Evolutionary conservation across 2,113 vertebrate genomes (phyloP).

Genomic region (Lagopus leucura): DNA sequence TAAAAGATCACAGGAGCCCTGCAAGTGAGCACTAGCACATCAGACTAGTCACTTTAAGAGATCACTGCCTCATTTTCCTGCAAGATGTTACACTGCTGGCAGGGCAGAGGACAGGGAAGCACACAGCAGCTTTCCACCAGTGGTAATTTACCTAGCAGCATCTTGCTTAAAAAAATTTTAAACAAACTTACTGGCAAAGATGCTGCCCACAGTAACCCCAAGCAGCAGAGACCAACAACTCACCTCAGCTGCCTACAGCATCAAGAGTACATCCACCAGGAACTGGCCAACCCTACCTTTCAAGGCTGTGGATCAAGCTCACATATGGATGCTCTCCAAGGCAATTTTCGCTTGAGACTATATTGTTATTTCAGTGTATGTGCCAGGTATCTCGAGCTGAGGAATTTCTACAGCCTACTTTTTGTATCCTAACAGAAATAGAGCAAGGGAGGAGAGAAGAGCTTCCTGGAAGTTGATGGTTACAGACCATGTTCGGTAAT

Average conservation of each 20-base stretch:
- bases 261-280: rapidly evolving
- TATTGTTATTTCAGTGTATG: neutral
- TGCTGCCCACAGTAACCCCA: neutral
- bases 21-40: neutral
- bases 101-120: neutral
- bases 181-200: neutral
- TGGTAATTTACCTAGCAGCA: neutral
- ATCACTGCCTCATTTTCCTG: neutral
- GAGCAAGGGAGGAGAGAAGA: neutral
- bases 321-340: neutral
- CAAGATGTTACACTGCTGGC: too few relatives aligned
- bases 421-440: neutral
- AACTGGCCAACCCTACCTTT: neutral
- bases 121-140: neutral
- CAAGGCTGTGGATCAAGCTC: neutral
- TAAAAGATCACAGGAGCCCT: neutral
- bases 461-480: neutral
- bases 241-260: neutral
- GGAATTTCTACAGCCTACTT: neutral
- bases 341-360: neutral
- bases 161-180: neutral
- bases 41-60: neutral
- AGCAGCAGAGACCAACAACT: rapidly evolving
- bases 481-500: neutral
- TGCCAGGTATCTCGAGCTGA: neutral